Conservation (phyloP, 1,140 invertebrate species). For the Forficula auricularia region DNA sequence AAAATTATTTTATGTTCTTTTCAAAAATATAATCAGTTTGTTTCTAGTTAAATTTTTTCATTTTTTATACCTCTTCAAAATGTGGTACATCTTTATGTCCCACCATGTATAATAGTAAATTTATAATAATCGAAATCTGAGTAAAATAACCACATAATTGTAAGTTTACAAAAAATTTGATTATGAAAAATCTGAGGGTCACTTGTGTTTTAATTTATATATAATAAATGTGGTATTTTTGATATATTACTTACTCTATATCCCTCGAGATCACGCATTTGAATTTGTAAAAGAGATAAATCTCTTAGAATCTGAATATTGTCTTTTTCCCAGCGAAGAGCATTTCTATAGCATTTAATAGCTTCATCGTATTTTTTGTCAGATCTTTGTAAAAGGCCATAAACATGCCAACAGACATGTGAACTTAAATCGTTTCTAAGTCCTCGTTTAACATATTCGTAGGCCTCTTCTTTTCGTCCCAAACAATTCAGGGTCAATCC, state of each 20-base stretch:
- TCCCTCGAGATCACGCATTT: slow-evolving; percentile 97
- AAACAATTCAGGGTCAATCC: slow-evolving; percentile 96
- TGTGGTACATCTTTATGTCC: no score
- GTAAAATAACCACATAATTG: no score
- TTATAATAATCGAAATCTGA: no score
- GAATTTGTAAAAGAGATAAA: slow-evolving; percentile 92
- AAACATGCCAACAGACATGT: slow-evolving; percentile 99
- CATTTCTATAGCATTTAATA: slow-evolving; percentile 97
- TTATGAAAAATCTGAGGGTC: no score
- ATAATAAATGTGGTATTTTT: no score
- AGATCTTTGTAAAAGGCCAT: slow-evolving; percentile 83
- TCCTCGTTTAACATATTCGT: slow-evolving; percentile 89
- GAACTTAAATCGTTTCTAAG: slow-evolving; percentile 90
- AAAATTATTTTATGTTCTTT: no score
- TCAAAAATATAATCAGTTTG: no score
- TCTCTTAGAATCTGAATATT: slow-evolving; percentile 97
- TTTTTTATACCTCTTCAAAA: no score
- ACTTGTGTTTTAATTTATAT: no score
- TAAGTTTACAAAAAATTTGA: no score
- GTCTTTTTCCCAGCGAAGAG: slow-evolving; percentile 96
- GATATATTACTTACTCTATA: slow-evolving; percentile 70
- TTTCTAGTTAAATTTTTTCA: no score
- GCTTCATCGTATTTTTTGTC: slow-evolving; percentile 99
- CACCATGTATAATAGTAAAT: no score
- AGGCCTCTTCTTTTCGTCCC: slow-evolving; percentile 95